Evolutionary conservation across 2,113 vertebrate genomes (phyloP).

Genomic region (Solenodon paradoxus): DNA sequence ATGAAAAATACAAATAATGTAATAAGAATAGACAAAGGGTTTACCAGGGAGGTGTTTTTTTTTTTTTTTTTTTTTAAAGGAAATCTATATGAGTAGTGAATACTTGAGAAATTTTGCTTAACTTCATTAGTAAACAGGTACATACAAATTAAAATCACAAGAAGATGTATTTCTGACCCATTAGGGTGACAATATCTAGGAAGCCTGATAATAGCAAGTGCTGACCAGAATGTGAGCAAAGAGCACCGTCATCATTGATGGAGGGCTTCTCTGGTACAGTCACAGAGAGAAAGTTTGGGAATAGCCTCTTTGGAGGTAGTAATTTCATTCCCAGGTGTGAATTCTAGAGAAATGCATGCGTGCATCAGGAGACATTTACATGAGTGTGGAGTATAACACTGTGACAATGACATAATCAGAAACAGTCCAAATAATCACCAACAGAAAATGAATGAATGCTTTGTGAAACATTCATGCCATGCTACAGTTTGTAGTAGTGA

Average conservation of each 20-base stretch:
- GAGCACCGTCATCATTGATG: background rate
- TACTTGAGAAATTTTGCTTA: background rate
- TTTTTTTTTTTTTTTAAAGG: too few species aligned
- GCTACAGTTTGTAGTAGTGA: background rate
- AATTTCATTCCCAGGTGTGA: background rate
- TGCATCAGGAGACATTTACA: background rate
- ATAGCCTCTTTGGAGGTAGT: background rate
- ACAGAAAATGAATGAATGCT: background rate
- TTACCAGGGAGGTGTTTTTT: background rate
- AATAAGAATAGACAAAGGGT: background rate
- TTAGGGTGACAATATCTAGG: background rate
- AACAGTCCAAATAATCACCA: background rate
- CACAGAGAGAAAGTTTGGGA: background rate
- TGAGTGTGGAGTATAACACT: background rate
- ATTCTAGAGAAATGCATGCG: background rate
- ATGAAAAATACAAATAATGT: constrained; percentile 18
- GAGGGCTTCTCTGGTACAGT: background rate
- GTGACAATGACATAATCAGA: background rate
- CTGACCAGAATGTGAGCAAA: background rate
- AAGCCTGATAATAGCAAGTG: background rate
- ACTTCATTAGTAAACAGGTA: background rate
- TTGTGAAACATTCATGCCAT: background rate
- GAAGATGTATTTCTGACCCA: background rate
- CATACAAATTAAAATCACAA: background rate
- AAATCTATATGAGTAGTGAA: background rate